These are phyloP conservation scores for Sycobia sp. DNA, from an alignment of 1,140 invertebrate genomes.

Conservation along the genomic window DNA sequence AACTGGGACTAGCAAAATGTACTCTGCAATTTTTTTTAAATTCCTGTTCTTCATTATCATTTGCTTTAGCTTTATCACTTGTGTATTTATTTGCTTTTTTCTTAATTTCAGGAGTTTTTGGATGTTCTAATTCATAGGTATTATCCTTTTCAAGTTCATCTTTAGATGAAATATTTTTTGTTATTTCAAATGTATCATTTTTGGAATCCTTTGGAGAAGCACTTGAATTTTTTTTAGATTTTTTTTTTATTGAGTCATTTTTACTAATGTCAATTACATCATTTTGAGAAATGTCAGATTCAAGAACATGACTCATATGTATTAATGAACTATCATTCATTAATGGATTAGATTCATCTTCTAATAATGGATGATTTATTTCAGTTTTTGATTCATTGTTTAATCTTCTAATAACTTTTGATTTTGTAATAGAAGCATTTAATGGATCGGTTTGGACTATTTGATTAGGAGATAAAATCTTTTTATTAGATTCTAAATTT, in stretches of 20 bases:
- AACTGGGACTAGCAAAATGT: constrained; percentile 38
- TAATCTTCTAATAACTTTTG: constrained; percentile 22
- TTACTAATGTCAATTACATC: constrained; percentile 5
- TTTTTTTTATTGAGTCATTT: not conserved
- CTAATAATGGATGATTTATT: constrained; percentile 23
- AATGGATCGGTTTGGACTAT: constrained; percentile 25
- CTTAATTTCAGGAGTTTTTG: constrained; percentile 39
- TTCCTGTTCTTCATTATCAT: constrained; percentile 4
- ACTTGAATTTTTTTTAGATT: not conserved
- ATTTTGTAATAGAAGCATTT: constrained; percentile 29
- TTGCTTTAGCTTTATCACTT: constrained; percentile 27
- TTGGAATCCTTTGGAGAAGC: not conserved
- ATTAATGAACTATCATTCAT: constrained; percentile 36
- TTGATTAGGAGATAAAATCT: constrained; percentile 13
- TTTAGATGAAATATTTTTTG: not conserved
- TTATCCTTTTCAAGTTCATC: constrained; percentile 28
- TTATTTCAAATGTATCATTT: constrained; percentile 7
- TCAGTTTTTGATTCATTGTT: constrained; percentile 6
- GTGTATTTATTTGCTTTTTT: constrained; percentile 16
- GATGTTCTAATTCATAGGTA: constrained; percentile 47
- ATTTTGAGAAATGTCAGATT: constrained; percentile 23
- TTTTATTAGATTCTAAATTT: not conserved
- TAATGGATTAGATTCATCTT: constrained; percentile 39
- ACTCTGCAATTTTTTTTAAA: constrained; percentile 40
- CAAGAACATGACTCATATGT: constrained; percentile 34